phyloP scores from a whole-genome alignment of 2,888 invertebrate genomes.

The Neoscelio sp. region DNA sequence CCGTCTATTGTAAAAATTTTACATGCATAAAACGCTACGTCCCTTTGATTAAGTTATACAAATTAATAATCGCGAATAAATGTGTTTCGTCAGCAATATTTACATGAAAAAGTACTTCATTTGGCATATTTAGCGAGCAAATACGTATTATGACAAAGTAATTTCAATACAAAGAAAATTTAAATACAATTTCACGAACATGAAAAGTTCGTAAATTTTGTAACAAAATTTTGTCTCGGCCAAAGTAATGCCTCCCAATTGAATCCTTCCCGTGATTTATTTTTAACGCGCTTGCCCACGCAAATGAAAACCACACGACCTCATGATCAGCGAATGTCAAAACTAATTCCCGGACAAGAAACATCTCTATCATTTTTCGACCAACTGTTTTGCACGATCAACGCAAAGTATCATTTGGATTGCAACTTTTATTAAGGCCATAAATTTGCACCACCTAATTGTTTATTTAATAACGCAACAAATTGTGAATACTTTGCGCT shows the following conservation, averaged over 20 bases:
- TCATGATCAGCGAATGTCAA: constrained; percentile 50
- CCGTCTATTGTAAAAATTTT: no score
- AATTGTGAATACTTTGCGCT: no score
- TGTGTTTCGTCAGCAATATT: neutral
- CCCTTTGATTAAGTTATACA: no score
- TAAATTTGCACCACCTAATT: no score
- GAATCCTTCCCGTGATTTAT: constrained; percentile 43
- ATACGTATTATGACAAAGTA: neutral
- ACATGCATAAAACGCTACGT: no score
- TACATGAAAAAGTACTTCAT: constrained; percentile 9
- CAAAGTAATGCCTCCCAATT: constrained; percentile 6
- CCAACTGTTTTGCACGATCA: constrained; percentile 3
- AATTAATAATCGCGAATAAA: constrained; percentile 8
- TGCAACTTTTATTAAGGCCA: constrained; percentile 5
- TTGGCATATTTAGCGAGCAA: constrained; percentile 3
- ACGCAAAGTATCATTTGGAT: neutral
- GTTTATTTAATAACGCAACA: constrained; percentile 33
- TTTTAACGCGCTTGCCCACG: constrained; percentile 51
- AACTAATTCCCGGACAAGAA: constrained; percentile 31
- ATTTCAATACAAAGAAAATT: constrained; percentile 34
- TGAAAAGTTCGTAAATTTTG: constrained; percentile 36
- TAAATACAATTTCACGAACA: constrained; percentile 17
- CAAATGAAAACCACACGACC: constrained; percentile 38
- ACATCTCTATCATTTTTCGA: constrained; percentile 49
- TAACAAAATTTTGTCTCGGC: constrained; percentile 19